Evolutionary conservation across 2,797 vertebrate species (phyloP).

Genomic region (Rhodeus uyekii): DNA sequence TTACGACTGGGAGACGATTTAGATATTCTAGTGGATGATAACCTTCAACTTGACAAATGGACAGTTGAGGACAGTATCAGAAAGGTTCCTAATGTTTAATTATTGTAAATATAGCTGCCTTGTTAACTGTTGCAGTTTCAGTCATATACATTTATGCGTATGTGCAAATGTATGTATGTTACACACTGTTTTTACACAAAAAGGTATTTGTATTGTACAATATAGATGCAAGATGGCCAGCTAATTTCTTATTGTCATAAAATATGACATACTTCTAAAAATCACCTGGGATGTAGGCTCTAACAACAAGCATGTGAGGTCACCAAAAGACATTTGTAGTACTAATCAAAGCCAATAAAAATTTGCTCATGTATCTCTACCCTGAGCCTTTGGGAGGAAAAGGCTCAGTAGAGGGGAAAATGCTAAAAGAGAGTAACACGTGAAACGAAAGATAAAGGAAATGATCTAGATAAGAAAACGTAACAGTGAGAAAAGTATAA

Average conservation of each 20-base stretch:
- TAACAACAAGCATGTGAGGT: background rate
- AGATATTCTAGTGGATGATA: background rate
- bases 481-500: background rate
- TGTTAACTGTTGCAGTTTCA: background rate
- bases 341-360: background rate
- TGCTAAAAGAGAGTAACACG: background rate
- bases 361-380: background rate
- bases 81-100: background rate
- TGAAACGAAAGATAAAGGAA: slow-evolving; percentile 12
- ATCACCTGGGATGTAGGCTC: background rate
- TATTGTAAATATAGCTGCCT: background rate
- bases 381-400: background rate
- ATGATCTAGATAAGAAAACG: background rate
- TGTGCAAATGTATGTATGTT: background rate
- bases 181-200: background rate
- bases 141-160: background rate
- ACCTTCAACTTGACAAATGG: background rate
- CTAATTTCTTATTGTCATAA: background rate
- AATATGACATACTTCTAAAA: background rate
- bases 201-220: background rate
- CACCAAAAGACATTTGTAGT: background rate
- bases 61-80: background rate
- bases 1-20: background rate
- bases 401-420: slow-evolving; percentile 2
- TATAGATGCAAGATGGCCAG: background rate